A percentile compares a stretch with the other conserved stretches of the same genome.
Evolutionary conservation across 2,888 invertebrate genomes (phyloP).

Genomic region (Phaonia tiefii): DNA sequence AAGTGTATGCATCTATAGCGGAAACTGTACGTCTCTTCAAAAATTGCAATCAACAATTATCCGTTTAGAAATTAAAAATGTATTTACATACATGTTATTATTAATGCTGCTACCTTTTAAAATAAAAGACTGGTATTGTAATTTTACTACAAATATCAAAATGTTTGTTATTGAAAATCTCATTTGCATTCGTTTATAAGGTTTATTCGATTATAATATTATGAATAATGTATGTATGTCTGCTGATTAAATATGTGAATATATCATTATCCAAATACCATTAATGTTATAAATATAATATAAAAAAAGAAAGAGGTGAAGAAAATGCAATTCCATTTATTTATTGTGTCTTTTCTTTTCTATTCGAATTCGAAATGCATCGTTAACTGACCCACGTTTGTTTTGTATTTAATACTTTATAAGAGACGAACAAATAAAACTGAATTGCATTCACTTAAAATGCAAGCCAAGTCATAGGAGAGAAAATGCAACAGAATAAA

Average conservation of each 20-base stretch:
- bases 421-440: slow-evolving; percentile 30
- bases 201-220: slow-evolving; percentile 42
- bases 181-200: slow-evolving; percentile 41
- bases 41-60: no score
- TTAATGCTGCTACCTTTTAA: not conserved
- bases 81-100: not conserved
- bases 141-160: slow-evolving; percentile 55
- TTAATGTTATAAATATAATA: slow-evolving; percentile 2
- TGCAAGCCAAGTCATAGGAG: slow-evolving; percentile 43
- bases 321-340: slow-evolving; percentile 64
- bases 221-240: slow-evolving; percentile 5
- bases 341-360: slow-evolving; percentile 50
- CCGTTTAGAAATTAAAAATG: no score
- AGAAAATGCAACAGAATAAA: slow-evolving; percentile 9
- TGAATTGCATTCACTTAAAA: slow-evolving; percentile 33
- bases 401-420: slow-evolving; percentile 23
- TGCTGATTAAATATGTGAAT: slow-evolving; percentile 32
- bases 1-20: no score
- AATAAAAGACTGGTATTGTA: not conserved
- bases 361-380: slow-evolving; percentile 26
- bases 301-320: slow-evolving; percentile 39
- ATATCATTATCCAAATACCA: slow-evolving; percentile 29
- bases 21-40: no score
- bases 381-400: slow-evolving; percentile 2
- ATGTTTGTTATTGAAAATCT: slow-evolving; percentile 55